A percentile compares a stretch with the other conserved stretches of the same genome.
phyloP scores from a whole-genome alignment of 1,140 invertebrate species.

The Laupala kohalensis region DNA sequence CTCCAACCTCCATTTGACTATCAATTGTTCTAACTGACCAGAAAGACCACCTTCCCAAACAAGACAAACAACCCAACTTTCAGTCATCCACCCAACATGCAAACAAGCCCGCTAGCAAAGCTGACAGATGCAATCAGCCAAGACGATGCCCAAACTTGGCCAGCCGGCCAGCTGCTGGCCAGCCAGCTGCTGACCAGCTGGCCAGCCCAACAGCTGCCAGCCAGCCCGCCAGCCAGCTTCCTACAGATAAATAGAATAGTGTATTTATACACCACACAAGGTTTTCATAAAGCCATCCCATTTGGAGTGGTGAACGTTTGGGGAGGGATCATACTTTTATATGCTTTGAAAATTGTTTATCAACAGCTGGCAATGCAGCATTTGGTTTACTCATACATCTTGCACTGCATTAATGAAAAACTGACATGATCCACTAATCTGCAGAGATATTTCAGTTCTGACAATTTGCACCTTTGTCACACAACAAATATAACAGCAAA shows the following conservation, averaged over 20 bases:
- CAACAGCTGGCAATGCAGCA: background rate
- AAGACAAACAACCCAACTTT: background rate
- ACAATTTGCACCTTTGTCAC: conserved; percentile 14
- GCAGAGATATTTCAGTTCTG: conserved; percentile 6
- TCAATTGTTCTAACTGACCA: no score
- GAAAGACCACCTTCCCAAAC: background rate
- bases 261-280: background rate
- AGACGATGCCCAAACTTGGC: background rate
- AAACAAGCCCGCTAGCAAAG: background rate
- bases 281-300: background rate
- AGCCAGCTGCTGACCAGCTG: background rate
- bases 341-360: background rate
- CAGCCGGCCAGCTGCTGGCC: background rate
- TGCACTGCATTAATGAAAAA: background rate
- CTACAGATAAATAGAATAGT: background rate
- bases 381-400: background rate
- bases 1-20: conserved; percentile 5
- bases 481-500: conserved; percentile 20
- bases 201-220: background rate
- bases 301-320: background rate
- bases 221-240: background rate
- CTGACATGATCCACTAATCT: background rate
- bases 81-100: background rate
- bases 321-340: background rate
- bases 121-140: background rate